A percentile compares a stretch with the other conserved stretches of the same genome.
These are phyloP conservation scores for Pygmarrhopalites habei DNA, from an alignment of 1,140 invertebrate species.

Conservation along the genomic window DNA sequence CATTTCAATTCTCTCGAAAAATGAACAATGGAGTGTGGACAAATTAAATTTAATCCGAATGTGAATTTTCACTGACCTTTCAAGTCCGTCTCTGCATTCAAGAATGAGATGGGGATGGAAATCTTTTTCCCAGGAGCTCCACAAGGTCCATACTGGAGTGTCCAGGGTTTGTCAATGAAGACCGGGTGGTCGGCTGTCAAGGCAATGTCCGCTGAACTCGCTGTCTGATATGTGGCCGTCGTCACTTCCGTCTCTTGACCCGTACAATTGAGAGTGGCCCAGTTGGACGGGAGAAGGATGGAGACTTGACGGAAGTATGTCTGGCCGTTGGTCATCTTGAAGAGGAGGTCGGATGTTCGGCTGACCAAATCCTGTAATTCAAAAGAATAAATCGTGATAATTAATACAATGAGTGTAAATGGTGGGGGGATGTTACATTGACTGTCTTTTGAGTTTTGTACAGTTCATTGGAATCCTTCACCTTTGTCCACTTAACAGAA, in stretches of 20 bases:
- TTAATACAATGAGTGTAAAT: too few species aligned
- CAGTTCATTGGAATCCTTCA: too few species aligned
- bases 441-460: too few species aligned
- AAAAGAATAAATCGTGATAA: too few species aligned
- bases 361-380: conserved; percentile 33
- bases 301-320: conserved; percentile 36
- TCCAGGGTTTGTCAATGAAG: conserved; percentile 37
- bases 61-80: conserved; percentile 15
- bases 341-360: conserved; percentile 36
- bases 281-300: conserved; percentile 33
- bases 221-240: conserved; percentile 34
- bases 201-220: conserved; percentile 27
- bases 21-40: neutral
- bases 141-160: conserved; percentile 38
- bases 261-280: conserved; percentile 37
- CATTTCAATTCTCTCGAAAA: too few species aligned
- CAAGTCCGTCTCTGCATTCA: conserved; percentile 22
- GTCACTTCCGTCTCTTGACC: conserved; percentile 25
- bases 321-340: conserved; percentile 31
- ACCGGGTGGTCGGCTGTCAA: conserved; percentile 36
- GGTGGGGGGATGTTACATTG: too few species aligned
- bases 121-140: conserved; percentile 37
- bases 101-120: conserved; percentile 35
- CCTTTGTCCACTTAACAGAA: too few species aligned
- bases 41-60: neutral